Evolutionary conservation across 2,113 vertebrate species (phyloP).

Genomic region (Sinosuthora webbiana): DNA sequence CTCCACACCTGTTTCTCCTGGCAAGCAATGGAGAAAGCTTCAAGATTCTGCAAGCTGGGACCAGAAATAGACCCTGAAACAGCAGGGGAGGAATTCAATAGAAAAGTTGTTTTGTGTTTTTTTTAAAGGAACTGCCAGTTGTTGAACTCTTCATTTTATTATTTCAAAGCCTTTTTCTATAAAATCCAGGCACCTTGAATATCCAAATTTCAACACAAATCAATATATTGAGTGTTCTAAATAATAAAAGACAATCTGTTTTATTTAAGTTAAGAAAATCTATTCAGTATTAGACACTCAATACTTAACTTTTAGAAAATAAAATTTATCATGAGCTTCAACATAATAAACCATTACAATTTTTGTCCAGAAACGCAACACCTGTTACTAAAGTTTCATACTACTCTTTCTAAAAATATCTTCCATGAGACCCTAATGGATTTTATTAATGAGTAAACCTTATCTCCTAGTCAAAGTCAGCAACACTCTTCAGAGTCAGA

Average conservation of each 20-base stretch:
- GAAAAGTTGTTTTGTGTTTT: not conserved
- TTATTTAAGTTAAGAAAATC: not conserved
- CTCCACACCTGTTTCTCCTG: slow-evolving; percentile 44
- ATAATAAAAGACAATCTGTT: not conserved
- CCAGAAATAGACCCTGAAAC: slow-evolving; percentile 15
- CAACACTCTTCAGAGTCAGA: not conserved
- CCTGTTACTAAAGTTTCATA: not conserved
- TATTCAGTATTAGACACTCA: not conserved
- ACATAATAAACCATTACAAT: not conserved
- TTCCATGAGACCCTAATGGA: not conserved
- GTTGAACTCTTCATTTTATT: not conserved
- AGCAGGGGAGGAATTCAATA: not conserved
- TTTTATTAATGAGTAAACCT: not conserved
- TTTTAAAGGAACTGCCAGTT: not conserved
- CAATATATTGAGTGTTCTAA: not conserved
- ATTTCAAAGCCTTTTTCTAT: not conserved
- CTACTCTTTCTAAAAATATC: slow-evolving; percentile 6
- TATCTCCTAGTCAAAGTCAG: not conserved
- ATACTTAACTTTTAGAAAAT: not conserved
- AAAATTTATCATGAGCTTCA: not conserved
- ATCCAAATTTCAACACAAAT: not conserved
- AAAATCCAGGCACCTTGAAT: not conserved
- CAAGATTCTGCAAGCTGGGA: slow-evolving; percentile 5
- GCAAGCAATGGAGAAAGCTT: not conserved
- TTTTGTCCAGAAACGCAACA: not conserved